phyloP scores from a whole-genome alignment of 2,113 vertebrate genomes.

The Typhlomys cinereus region DNA sequence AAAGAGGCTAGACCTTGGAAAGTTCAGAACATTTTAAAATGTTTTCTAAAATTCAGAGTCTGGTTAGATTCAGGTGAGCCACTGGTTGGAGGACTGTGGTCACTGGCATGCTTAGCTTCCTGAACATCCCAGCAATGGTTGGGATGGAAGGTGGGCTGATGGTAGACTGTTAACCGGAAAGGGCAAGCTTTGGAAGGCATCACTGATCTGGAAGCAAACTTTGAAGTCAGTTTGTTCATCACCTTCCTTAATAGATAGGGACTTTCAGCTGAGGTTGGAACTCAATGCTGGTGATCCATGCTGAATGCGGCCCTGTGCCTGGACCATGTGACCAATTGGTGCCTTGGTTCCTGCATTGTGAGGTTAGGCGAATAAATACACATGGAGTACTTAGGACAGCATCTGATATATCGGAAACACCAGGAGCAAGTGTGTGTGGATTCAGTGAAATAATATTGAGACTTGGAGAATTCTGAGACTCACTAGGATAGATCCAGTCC shows the following conservation, averaged over 20 bases:
- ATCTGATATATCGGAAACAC: not conserved
- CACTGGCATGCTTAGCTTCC: not conserved
- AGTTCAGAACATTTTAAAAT: constrained; percentile 2
- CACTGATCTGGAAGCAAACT: not conserved
- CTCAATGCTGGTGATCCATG: not conserved
- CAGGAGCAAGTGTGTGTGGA: constrained; percentile 9
- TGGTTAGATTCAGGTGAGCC: not conserved
- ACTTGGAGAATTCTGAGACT: not conserved
- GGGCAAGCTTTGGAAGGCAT: not conserved
- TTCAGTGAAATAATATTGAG: not conserved
- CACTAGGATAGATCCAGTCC: not conserved
- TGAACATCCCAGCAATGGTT: not conserved
- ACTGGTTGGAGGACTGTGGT: not conserved
- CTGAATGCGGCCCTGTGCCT: not conserved
- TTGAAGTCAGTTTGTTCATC: not conserved
- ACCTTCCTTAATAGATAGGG: not conserved
- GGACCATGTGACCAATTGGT: not conserved
- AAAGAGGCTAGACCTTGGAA: constrained; percentile 25
- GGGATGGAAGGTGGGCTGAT: not conserved
- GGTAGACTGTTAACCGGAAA: not conserved
- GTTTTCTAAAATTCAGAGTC: not conserved
- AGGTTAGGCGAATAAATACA: constrained; percentile 5
- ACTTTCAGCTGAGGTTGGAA: fast-evolving
- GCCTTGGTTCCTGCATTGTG: no score
- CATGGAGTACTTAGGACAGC: not conserved